These are phyloP conservation scores for Hydractinia echinata DNA, from an alignment of 30 jellyfish, hydroid and myxozoan genomes.

Conservation along the genomic window DNA sequence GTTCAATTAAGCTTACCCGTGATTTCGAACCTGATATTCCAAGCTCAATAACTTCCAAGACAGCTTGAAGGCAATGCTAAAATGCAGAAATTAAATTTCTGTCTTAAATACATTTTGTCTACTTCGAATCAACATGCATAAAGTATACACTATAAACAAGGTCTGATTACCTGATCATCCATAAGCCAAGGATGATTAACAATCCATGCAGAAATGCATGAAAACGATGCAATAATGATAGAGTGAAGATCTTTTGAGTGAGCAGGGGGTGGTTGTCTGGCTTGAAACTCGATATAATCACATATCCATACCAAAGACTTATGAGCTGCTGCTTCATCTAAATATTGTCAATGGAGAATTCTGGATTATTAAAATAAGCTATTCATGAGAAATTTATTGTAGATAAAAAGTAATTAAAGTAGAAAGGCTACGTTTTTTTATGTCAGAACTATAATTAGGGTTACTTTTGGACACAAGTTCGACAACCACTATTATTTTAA, in stretches of 20 bases:
- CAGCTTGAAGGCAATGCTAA: slow-evolving; percentile 82
- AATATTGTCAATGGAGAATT: too few species aligned
- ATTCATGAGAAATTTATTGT: too few species aligned
- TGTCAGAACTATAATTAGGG: too few species aligned
- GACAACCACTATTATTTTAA: too few species aligned
- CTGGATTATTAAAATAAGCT: too few species aligned
- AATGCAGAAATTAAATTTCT: neutral
- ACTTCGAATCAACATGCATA: neutral
- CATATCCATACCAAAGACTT: slow-evolving; percentile 82
- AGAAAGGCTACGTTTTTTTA: too few species aligned
- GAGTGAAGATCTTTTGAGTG: slow-evolving; percentile 94
- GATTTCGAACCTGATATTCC: slow-evolving; percentile 95
- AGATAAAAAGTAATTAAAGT: too few species aligned
- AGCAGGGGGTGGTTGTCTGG: slow-evolving; percentile 89
- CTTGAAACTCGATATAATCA: slow-evolving; percentile 83
- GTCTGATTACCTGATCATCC: slow-evolving; percentile 57
- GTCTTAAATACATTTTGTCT: too few species aligned
- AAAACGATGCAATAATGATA: slow-evolving; percentile 86
- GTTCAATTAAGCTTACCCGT: slow-evolving; percentile 37
- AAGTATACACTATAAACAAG: neutral
- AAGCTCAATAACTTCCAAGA: slow-evolving; percentile 87
- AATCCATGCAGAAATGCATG: slow-evolving; percentile 77
- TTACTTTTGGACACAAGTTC: too few species aligned
- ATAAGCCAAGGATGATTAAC: slow-evolving; percentile 92
- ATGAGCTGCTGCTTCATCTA: slow-evolving; percentile 67